Conservation (phyloP, 1,140 invertebrate genomes). For the Heliconius eleuchia region DNA sequence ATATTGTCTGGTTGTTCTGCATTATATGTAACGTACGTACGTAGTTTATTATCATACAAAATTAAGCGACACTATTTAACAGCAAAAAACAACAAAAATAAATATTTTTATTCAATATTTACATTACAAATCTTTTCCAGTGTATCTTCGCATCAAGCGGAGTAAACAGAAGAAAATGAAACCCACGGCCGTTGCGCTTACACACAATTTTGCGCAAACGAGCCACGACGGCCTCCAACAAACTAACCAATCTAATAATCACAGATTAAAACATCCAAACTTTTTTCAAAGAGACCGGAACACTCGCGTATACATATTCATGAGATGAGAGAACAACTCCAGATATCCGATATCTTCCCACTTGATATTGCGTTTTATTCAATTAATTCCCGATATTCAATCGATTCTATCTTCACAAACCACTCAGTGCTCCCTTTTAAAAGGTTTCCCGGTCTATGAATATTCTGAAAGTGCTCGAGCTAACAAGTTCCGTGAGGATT, state of each 20-base stretch:
- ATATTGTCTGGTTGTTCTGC: no score
- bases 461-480: constrained; percentile 56
- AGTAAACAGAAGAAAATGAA: no score
- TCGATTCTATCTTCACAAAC: constrained; percentile 51
- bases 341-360: constrained; percentile 47
- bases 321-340: constrained; percentile 52
- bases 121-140: no score
- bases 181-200: no score
- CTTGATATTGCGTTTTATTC: constrained; percentile 68
- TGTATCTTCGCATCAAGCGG: no score
- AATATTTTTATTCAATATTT: no score
- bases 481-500: constrained; percentile 51
- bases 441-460: constrained; percentile 57
- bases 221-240: background rate
- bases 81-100: no score
- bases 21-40: no score
- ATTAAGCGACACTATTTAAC: no score
- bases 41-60: no score
- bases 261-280: constrained; percentile 45
- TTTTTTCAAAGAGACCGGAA: constrained; percentile 59
- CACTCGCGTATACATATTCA: constrained; percentile 68
- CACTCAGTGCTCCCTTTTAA: constrained; percentile 58
- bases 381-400: constrained; percentile 74
- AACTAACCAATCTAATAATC: constrained; percentile 44
- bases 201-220: no score